phyloP scores from a whole-genome alignment of 2,113 vertebrate genomes.

The Danionella cerebrum region DNA sequence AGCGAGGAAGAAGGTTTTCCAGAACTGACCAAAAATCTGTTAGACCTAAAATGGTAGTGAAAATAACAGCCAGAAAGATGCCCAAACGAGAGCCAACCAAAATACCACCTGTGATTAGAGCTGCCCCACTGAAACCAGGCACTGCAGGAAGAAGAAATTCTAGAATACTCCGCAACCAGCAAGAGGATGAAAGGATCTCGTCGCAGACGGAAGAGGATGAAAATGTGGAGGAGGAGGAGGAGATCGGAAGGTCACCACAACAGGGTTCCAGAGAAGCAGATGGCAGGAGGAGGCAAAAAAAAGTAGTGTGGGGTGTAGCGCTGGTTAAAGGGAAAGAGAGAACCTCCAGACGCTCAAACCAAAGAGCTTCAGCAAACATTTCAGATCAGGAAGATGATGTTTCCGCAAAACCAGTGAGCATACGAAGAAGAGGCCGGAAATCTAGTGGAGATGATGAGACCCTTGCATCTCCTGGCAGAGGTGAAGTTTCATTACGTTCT shows the following conservation, averaged over 20 bases:
- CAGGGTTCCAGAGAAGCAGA: constrained; percentile 26
- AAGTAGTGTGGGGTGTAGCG: constrained; percentile 28
- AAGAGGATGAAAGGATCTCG: background rate
- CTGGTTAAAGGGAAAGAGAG: constrained; percentile 36
- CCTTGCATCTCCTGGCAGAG: constrained; percentile 38
- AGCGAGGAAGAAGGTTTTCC: constrained; percentile 40
- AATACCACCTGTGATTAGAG: background rate
- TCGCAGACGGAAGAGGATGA: background rate
- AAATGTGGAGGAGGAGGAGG: background rate
- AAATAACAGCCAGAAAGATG: constrained; percentile 39
- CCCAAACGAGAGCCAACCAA: constrained; percentile 23
- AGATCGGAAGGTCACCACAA: background rate
- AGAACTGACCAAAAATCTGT: constrained; percentile 37
- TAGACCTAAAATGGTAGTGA: constrained; percentile 39
- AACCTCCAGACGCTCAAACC: constrained; percentile 24
- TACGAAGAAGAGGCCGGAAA: constrained; percentile 33
- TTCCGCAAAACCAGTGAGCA: constrained; percentile 31
- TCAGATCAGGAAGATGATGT: constrained; percentile 24
- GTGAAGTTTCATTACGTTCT: constrained; percentile 12
- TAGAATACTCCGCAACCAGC: constrained; percentile 2
- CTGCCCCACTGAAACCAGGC: background rate
- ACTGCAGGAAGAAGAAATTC: constrained; percentile 2
- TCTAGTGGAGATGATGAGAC: constrained; percentile 33
- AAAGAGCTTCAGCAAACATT: background rate
- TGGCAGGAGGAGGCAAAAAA: constrained; percentile 39